These are phyloP conservation scores for Halocynthia aurantium DNA, from an alignment of 23 tunicate species.

Conservation along the genomic window DNA sequence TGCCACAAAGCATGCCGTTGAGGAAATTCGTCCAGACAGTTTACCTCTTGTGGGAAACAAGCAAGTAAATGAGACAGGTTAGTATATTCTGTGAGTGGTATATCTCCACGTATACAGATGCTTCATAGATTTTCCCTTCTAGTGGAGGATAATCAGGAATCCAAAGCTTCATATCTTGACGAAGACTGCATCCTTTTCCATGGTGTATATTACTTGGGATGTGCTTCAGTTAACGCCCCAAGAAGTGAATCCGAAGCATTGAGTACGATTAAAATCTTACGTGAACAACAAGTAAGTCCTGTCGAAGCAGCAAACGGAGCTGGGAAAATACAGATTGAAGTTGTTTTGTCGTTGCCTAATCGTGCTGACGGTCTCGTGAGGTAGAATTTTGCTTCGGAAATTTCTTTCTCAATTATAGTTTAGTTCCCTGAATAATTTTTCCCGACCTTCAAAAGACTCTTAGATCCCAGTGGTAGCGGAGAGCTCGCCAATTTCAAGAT, in stretches of 20 bases:
- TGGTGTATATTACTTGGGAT: conserved; percentile 72
- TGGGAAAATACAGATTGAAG: conserved; percentile 44
- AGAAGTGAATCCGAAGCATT: conserved; percentile 51
- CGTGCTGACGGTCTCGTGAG: conserved; percentile 75
- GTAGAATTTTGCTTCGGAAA: conserved; percentile 2
- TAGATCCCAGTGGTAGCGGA: conserved; percentile 42
- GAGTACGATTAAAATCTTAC: conserved; percentile 40
- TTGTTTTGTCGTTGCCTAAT: conserved; percentile 65
- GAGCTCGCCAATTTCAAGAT: conserved; percentile 47
- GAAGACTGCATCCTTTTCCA: conserved; percentile 81
- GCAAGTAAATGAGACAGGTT: conserved; percentile 2
- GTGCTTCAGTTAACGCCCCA: conserved; percentile 60
- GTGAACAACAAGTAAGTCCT: conserved; percentile 33
- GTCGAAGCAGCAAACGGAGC: neutral
- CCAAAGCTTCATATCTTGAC: conserved; percentile 17
- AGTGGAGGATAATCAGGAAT: neutral
- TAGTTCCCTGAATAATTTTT: neutral
- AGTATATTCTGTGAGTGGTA: neutral
- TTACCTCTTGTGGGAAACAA: neutral
- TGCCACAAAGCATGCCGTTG: neutral
- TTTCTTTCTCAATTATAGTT: neutral
- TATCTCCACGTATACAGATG: neutral
- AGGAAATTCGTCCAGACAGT: conserved; percentile 1
- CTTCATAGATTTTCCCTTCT: neutral
- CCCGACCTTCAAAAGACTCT: conserved; percentile 16